phyloP scores from a whole-genome alignment of 1,140 invertebrate genomes.

The Drosophila sproati region DNA sequence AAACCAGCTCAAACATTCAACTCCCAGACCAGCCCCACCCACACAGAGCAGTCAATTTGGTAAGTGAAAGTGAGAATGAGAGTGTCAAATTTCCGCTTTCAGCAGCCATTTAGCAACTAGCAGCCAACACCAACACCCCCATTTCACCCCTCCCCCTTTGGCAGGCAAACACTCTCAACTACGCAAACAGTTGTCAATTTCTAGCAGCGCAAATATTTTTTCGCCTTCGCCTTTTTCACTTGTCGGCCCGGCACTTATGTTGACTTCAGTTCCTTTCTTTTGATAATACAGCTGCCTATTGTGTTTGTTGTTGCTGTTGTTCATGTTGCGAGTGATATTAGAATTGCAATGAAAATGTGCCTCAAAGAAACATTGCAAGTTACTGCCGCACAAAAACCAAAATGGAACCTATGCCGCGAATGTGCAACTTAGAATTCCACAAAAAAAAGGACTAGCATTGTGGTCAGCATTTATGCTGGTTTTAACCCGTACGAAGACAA shows the following conservation, averaged over 20 bases:
- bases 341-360: conserved; percentile 63
- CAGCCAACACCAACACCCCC: neutral
- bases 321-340: conserved; percentile 27
- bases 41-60: conserved; percentile 29
- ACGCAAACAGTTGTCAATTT: conserved; percentile 83
- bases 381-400: conserved; percentile 12
- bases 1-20: neutral
- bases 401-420: conserved; percentile 20
- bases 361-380: conserved; percentile 38
- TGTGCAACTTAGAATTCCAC: conserved; percentile 4
- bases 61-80: conserved; percentile 66
- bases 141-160: neutral
- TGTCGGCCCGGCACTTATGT: conserved; percentile 60
- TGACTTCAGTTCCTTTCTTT: conserved; percentile 54
- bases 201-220: conserved; percentile 77
- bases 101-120: conserved; percentile 41
- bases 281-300: conserved; percentile 52
- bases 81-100: conserved; percentile 80
- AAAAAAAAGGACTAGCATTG: conserved; percentile 6
- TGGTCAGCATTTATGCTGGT: conserved; percentile 40
- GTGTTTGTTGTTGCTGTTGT: conserved; percentile 20
- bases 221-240: conserved; percentile 75
- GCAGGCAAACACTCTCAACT: conserved; percentile 75
- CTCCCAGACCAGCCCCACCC: neutral
- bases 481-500: neutral